phyloP scores from a whole-genome alignment of 2,888 invertebrate genomes.

The Slavum lentiscoides region DNA sequence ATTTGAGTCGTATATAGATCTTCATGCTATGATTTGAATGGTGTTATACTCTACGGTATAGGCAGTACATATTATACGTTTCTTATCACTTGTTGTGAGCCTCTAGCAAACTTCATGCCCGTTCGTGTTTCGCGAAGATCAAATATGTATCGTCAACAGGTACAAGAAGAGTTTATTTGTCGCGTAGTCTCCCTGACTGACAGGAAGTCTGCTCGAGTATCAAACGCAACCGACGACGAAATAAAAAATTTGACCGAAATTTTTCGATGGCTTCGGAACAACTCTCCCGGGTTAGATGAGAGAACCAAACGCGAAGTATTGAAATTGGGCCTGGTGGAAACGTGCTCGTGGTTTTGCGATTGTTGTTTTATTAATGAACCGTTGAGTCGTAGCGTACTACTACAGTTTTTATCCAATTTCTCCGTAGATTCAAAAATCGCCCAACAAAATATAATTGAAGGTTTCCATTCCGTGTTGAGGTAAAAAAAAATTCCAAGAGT shows the following conservation, averaged over 20 bases:
- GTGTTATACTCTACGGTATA: no score
- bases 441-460: neutral
- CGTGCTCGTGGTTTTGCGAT: constrained; percentile 17
- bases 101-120: no score
- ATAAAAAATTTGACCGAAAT: neutral
- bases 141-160: neutral
- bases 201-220: neutral
- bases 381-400: neutral
- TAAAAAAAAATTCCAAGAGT: neutral
- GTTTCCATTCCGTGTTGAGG: constrained; percentile 4
- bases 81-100: no score
- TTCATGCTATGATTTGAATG: no score
- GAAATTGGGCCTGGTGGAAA: neutral
- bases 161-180: neutral
- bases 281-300: neutral
- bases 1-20: no score
- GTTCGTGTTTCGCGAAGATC: no score
- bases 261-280: constrained; percentile 42
- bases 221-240: neutral
- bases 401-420: constrained; percentile 45
- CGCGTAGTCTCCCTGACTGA: neutral
- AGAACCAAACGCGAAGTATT: neutral
- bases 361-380: neutral
- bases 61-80: no score
- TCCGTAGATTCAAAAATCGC: neutral